These are phyloP conservation scores for Agelas oroides DNA, from an alignment of 37 sponge, comb jelly and placozoan species.

Conservation along the genomic window DNA sequence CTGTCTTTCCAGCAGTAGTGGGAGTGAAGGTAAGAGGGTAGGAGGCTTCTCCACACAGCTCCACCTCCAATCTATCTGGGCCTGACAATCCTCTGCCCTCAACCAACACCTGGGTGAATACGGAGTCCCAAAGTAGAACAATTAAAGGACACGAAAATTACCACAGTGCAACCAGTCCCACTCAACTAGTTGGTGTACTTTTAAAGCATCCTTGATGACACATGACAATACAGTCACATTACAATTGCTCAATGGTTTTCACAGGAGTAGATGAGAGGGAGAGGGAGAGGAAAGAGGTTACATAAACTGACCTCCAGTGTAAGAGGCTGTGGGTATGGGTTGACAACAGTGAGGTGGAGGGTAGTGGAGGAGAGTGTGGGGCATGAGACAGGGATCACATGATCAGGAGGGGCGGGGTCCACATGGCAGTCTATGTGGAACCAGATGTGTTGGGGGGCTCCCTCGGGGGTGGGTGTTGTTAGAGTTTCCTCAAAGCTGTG, in stretches of 20 bases:
- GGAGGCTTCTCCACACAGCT: conserved; percentile 1
- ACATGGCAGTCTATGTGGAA: conserved; percentile 51
- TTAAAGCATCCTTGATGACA: too few species aligned
- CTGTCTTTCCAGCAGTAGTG: conserved; percentile 28
- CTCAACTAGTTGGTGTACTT: too few species aligned
- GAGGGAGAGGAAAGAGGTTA: background rate
- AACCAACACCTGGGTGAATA: conserved; percentile 35
- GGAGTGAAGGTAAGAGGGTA: conserved; percentile 66
- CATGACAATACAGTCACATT: too few species aligned
- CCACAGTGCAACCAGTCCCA: too few species aligned
- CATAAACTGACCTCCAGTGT: conserved; percentile 5
- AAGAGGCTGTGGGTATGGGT: conserved; percentile 8
- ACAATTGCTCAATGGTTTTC: too few species aligned
- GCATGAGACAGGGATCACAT: conserved; percentile 10
- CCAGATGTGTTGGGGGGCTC: conserved; percentile 58
- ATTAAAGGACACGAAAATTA: too few species aligned
- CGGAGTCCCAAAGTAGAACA: too few species aligned
- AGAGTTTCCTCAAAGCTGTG: too few species aligned
- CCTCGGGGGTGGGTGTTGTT: background rate
- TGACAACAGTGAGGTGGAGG: conserved; percentile 19
- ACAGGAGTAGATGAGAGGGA: background rate
- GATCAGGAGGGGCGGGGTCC: conserved; percentile 53
- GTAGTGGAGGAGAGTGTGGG: conserved; percentile 19
- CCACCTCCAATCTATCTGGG: conserved; percentile 10
- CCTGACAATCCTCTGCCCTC: conserved; percentile 66